phyloP scores from a whole-genome alignment of 2,888 invertebrate genomes.

The Kuschelorhynchus macadamiae region DNA sequence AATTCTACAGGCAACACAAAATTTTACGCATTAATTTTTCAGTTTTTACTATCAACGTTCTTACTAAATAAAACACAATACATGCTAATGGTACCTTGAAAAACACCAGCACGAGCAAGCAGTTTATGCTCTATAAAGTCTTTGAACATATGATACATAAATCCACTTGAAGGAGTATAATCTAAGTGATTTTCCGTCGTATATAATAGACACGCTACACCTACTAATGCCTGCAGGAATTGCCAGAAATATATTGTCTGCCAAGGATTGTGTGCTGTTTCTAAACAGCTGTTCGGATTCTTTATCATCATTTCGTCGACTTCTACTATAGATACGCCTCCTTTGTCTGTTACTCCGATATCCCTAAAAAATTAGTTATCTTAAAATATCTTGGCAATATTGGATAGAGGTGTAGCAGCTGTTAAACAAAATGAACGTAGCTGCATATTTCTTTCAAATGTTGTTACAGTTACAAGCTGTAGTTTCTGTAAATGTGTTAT shows the following conservation, averaged over 20 bases:
- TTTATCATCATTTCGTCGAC: slow-evolving; percentile 70
- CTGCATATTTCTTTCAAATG: too few species aligned
- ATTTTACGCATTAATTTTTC: too few species aligned
- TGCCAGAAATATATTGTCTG: slow-evolving; percentile 77
- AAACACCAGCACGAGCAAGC: slow-evolving; percentile 67
- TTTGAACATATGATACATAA: slow-evolving; percentile 71
- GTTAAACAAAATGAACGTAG: too few species aligned
- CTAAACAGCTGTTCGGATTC: slow-evolving; percentile 70
- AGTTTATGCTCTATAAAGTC: slow-evolving; percentile 71
- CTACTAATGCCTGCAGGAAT: slow-evolving; percentile 72
- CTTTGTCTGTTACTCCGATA: slow-evolving; percentile 70
- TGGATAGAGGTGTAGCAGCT: too few species aligned
- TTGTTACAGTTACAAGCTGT: too few species aligned
- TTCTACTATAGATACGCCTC: slow-evolving; percentile 70
- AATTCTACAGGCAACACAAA: too few species aligned
- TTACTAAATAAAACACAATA: too few species aligned
- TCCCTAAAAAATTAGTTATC: slow-evolving; percentile 67
- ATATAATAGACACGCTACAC: slow-evolving; percentile 66
- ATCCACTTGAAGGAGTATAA: slow-evolving; percentile 68
- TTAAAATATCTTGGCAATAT: too few species aligned
- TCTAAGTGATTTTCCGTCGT: slow-evolving; percentile 57
- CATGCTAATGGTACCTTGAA: slow-evolving; percentile 56
- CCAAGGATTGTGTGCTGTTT: slow-evolving; percentile 71
- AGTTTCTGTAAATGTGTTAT: too few species aligned
- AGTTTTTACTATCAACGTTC: too few species aligned